Evolutionary conservation across 2,888 invertebrate genomes (phyloP).

Genomic region (Monopis laevigella): DNA sequence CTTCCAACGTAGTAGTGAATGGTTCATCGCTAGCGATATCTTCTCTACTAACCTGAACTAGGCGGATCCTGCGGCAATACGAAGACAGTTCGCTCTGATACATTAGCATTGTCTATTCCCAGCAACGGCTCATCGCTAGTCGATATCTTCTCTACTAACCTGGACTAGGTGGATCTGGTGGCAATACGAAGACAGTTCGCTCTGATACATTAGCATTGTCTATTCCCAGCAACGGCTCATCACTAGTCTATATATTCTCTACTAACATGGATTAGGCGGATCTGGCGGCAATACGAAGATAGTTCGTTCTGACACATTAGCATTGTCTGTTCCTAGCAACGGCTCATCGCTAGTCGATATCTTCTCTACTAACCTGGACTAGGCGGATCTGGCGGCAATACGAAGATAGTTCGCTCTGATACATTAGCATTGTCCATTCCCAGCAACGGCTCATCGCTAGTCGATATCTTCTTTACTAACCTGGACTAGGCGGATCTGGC

Average conservation of each 20-base stretch:
- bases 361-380: slow-evolving; percentile 66
- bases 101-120: slow-evolving; percentile 81
- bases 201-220: slow-evolving; percentile 83
- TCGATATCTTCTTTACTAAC: slow-evolving; percentile 61
- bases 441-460: slow-evolving; percentile 69
- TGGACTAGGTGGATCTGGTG: slow-evolving; percentile 72
- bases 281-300: slow-evolving; percentile 91
- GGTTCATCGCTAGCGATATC: too few relatives aligned
- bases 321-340: slow-evolving; percentile 83
- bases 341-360: slow-evolving; percentile 49
- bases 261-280: slow-evolving; percentile 45
- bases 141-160: slow-evolving; percentile 70
- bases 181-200: slow-evolving; percentile 86
- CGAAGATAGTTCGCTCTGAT: slow-evolving; percentile 87
- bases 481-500: slow-evolving; percentile 69
- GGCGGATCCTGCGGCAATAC: slow-evolving; percentile 83
- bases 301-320: slow-evolving; percentile 82
- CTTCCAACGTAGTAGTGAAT: too few relatives aligned
- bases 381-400: slow-evolving; percentile 81
- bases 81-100: slow-evolving; percentile 86
- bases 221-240: slow-evolving; percentile 78
- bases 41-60: slow-evolving; percentile 18
- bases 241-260: too few relatives aligned
- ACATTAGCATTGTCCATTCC: slow-evolving; percentile 82
- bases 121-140: slow-evolving; percentile 74